Evolutionary conservation across 2,888 invertebrate species (phyloP).

Genomic region (Hanleya hanleyi): DNA sequence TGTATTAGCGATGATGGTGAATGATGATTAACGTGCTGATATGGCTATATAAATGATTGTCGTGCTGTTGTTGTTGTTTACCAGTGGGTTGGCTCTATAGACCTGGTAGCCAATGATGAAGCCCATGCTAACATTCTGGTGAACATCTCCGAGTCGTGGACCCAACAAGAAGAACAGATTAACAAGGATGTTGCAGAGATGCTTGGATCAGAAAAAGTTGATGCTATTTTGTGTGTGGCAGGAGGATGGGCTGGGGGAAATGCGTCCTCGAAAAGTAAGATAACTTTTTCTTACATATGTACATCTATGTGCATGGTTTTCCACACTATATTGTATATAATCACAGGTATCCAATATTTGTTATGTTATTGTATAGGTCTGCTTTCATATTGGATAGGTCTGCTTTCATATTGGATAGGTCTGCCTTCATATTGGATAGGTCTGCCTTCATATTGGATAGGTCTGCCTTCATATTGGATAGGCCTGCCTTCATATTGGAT

Average conservation of each 20-base stretch:
- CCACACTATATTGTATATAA: too few species aligned
- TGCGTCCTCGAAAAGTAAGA: constrained; percentile 83
- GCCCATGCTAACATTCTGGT: constrained; percentile 94
- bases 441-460: too few species aligned
- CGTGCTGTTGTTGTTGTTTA: constrained; percentile 32
- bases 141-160: constrained; percentile 83
- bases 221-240: constrained; percentile 98
- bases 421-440: too few species aligned
- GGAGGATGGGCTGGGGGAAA: constrained; percentile 99
- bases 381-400: too few species aligned
- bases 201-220: constrained; percentile 83
- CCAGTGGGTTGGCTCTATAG: constrained; percentile 91
- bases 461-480: too few species aligned
- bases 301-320: too few species aligned
- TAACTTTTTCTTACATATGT: too few species aligned
- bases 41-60: neutral
- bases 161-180: constrained; percentile 84
- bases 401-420: too few species aligned
- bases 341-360: too few species aligned
- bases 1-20: neutral
- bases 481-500: too few species aligned
- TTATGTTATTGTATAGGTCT: too few species aligned
- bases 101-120: constrained; percentile 85
- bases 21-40: neutral
- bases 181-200: constrained; percentile 70